Percentiles rank a stretch among this genome's conserved stretches.
Evolutionary conservation across 2,888 invertebrate species (phyloP).

Genomic region (Morpho helenor): DNA sequence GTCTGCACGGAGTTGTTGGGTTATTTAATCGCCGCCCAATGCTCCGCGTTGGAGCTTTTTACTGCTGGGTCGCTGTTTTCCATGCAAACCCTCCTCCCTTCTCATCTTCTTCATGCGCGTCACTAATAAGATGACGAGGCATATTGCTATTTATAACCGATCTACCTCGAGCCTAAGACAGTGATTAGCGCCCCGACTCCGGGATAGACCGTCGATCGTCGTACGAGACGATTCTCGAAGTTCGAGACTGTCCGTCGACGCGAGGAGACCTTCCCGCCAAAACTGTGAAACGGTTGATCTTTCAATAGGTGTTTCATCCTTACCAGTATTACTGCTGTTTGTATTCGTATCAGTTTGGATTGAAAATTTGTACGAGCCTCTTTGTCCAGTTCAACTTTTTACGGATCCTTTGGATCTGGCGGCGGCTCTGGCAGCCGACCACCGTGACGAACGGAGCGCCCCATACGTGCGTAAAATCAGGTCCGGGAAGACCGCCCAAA

Average conservation of each 20-base stretch:
- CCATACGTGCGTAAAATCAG: constrained; percentile 29
- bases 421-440: constrained; percentile 25
- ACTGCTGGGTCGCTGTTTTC: no score
- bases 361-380: constrained; percentile 9
- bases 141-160: neutral
- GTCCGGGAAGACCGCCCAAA: constrained; percentile 31
- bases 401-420: constrained; percentile 14
- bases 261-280: neutral
- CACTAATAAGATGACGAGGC: no score
- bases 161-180: neutral
- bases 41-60: no score
- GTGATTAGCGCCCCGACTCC: neutral
- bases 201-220: neutral
- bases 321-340: neutral
- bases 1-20: no score
- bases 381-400: constrained; percentile 24
- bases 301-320: constrained; percentile 6
- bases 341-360: no score
- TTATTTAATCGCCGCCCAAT: no score
- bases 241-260: constrained; percentile 12
- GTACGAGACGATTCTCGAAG: neutral
- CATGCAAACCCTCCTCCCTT: no score
- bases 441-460: constrained; percentile 24
- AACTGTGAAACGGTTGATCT: neutral
- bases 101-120: no score